A percentile compares a stretch with the other conserved stretches of the same genome.
These are phyloP conservation scores for Telmatochromis sp. DNA, from an alignment of 2,113 vertebrate species.

Conservation along the genomic window DNA sequence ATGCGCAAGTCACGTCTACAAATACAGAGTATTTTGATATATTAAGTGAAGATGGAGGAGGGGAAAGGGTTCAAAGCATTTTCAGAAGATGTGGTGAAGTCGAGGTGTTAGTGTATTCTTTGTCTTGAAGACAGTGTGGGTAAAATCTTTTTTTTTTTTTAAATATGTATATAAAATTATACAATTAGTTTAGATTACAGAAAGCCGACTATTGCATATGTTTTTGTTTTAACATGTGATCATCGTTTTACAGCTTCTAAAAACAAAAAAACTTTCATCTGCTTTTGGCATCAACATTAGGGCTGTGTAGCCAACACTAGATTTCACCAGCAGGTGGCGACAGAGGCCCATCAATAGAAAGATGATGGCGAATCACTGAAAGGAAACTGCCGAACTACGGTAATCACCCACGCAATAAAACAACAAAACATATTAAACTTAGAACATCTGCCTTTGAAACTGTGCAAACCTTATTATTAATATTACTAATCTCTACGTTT, in stretches of 20 bases:
- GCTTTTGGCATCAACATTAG: background rate
- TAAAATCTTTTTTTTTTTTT: background rate
- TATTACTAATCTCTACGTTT: background rate
- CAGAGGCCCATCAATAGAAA: background rate
- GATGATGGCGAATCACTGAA: too few species aligned
- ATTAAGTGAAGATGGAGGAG: background rate
- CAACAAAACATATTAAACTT: background rate
- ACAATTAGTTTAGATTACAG: background rate
- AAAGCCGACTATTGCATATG: background rate
- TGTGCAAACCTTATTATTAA: background rate
- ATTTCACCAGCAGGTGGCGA: conserved; percentile 31
- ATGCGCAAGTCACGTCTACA: background rate
- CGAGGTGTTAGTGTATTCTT: background rate
- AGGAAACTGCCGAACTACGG: rapidly evolving
- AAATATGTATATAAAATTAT: background rate
- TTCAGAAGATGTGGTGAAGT: background rate
- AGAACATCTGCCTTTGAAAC: background rate
- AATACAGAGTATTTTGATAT: background rate
- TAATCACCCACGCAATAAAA: background rate
- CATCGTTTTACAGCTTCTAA: background rate
- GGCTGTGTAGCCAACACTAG: background rate
- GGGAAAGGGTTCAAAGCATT: background rate
- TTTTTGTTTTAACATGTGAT: background rate
- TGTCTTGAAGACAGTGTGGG: background rate
- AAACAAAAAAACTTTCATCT: background rate